Percentiles rank a stretch among this genome's conserved stretches.
Conservation (phyloP, 2,888 invertebrate genomes). For the Incurvaria masculella region DNA sequence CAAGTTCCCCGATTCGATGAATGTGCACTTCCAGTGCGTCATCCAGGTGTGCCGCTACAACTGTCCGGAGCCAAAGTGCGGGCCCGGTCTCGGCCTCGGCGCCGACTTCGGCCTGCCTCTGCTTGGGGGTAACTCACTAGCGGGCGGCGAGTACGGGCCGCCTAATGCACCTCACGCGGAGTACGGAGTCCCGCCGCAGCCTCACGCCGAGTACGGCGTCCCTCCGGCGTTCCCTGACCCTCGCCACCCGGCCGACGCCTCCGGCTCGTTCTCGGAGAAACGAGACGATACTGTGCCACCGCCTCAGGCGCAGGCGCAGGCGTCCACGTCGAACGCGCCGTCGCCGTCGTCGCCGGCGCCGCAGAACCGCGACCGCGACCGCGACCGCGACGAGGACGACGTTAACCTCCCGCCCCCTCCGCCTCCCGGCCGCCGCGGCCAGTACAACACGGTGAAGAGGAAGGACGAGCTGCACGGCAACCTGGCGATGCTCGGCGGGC, state of each 20-base stretch:
- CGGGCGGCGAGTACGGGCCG: constrained; percentile 64
- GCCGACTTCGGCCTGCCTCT: constrained; percentile 69
- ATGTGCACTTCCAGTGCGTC: constrained; percentile 95
- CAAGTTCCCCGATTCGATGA: constrained; percentile 96
- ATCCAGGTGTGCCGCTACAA: constrained; percentile 93
- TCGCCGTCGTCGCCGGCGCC: constrained; percentile 54
- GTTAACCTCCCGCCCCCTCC: constrained; percentile 80
- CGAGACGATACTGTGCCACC: constrained; percentile 77
- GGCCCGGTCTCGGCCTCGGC: constrained; percentile 54
- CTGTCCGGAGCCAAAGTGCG: constrained; percentile 90
- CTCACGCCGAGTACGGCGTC: constrained; percentile 66
- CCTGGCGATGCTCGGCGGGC: constrained; percentile 77
- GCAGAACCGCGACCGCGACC: constrained; percentile 47
- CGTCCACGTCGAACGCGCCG: constrained; percentile 66
- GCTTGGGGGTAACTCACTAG: constrained; percentile 57
- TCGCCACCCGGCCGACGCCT: constrained; percentile 80
- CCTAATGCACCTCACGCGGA: constrained; percentile 56
- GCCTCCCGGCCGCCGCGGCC: constrained; percentile 73
- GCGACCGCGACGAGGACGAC: constrained; percentile 43
- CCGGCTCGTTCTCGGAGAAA: constrained; percentile 80
- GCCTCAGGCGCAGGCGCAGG: constrained; percentile 75
- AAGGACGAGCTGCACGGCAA: constrained; percentile 75
- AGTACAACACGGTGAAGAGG: constrained; percentile 83
- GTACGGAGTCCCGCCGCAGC: constrained; percentile 66
- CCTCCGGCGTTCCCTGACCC: constrained; percentile 86